Conservation (phyloP, 2,797 vertebrate genomes). For the Sebastes taczanowskii region DNA sequence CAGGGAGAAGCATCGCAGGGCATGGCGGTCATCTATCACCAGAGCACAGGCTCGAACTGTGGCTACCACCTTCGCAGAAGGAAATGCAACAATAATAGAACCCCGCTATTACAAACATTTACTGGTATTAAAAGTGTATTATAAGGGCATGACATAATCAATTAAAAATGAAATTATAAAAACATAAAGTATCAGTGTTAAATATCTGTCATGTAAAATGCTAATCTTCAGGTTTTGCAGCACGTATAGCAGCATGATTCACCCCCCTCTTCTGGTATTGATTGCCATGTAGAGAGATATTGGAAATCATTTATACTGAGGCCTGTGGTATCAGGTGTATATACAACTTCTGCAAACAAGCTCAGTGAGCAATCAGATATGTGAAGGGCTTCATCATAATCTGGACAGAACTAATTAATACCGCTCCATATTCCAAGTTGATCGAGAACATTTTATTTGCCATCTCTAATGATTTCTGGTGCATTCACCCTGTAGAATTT, state of each 20-base stretch:
- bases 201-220: not conserved
- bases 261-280: conserved; percentile 2
- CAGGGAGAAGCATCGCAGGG: conserved; percentile 46
- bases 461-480: not conserved
- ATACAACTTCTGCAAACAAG: conserved; percentile 29
- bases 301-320: conserved; percentile 41
- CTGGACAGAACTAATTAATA: conserved; percentile 5
- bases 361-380: conserved; percentile 24
- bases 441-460: not conserved
- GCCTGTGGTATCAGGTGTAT: conserved; percentile 27
- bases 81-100: conserved; percentile 13
- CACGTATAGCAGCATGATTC: not conserved
- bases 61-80: not conserved
- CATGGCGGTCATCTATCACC: conserved; percentile 54
- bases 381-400: not conserved
- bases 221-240: conserved; percentile 18
- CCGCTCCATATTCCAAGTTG: not conserved
- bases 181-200: not conserved
- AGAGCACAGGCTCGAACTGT: not conserved
- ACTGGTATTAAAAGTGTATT: not conserved
- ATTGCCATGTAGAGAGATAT: conserved; percentile 21
- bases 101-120: not conserved
- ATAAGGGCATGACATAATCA: not conserved
- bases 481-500: not conserved
- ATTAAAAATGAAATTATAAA: not conserved